Evolutionary conservation across 2,113 vertebrate genomes (phyloP).

Genomic region (Caloenas nicobarica): DNA sequence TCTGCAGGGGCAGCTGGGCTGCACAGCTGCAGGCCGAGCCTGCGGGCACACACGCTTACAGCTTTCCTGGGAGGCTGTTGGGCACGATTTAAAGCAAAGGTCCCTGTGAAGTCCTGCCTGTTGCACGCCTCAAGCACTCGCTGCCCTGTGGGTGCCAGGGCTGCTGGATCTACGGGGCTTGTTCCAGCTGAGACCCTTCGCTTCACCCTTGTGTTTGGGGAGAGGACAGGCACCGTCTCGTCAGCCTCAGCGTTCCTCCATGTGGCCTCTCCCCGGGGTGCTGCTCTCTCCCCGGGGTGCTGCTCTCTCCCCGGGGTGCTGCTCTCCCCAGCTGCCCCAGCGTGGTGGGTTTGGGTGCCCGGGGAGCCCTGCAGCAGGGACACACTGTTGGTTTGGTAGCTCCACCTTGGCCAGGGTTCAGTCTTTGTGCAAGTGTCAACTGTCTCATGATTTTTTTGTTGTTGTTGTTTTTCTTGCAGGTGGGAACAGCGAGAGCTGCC

Average conservation of each 20-base stretch:
- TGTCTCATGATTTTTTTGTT: neutral
- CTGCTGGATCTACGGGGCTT: neutral
- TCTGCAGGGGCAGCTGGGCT: neutral
- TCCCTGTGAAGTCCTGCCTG: rapidly evolving
- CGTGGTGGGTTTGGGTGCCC: rapidly evolving
- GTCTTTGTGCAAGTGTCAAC: neutral
- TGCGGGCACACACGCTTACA: neutral
- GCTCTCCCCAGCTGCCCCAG: neutral
- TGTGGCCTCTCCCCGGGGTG: no score
- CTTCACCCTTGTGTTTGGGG: neutral
- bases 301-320: no score
- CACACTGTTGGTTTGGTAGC: neutral
- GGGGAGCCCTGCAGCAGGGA: neutral
- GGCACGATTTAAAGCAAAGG: neutral
- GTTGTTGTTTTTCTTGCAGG: conserved; percentile 71
- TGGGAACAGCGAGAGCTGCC: conserved; percentile 97
- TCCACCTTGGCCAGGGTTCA: neutral
- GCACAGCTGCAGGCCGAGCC: neutral
- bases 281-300: no score
- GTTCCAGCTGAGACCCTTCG: neutral
- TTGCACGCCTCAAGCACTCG: neutral
- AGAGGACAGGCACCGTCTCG: rapidly evolving
- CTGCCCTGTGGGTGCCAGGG: neutral
- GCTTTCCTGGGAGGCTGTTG: neutral
- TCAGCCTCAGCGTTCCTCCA: neutral